Conservation (phyloP, 2,888 invertebrate genomes). For the Campopleginae sp. region DNA sequence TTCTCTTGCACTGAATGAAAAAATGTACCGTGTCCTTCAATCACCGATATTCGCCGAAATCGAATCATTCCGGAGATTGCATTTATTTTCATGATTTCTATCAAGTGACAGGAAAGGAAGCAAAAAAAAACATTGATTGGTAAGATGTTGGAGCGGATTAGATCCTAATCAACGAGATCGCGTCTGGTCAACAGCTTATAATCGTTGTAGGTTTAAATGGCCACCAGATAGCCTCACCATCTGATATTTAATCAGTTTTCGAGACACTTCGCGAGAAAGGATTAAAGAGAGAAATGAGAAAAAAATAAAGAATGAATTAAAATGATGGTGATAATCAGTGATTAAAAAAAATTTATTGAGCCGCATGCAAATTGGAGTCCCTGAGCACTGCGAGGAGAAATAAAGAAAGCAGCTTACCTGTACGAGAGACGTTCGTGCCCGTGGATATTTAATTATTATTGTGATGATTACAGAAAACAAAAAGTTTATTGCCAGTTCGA, state of each 20-base stretch:
- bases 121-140: conserved; percentile 25
- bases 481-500: conserved; percentile 3
- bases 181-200: conserved; percentile 57
- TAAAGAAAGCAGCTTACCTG: not conserved
- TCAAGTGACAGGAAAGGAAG: not conserved
- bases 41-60: not conserved
- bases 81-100: not conserved
- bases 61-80: not conserved
- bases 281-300: not conserved
- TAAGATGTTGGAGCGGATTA: conserved; percentile 17
- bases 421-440: conserved; percentile 13
- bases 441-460: conserved; percentile 28
- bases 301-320: conserved; percentile 7
- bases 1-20: not conserved
- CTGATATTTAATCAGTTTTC: conserved; percentile 41
- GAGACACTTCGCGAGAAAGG: conserved; percentile 14
- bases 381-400: not conserved
- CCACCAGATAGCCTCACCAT: conserved; percentile 43
- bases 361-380: conserved; percentile 42
- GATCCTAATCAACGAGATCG: conserved; percentile 29
- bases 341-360: conserved; percentile 27
- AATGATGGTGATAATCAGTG: conserved; percentile 40
- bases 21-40: not conserved
- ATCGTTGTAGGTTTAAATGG: conserved; percentile 59
- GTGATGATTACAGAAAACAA: not conserved